phyloP scores from a whole-genome alignment of 2,113 vertebrate species.

The Macroglossus sobrinus region DNA sequence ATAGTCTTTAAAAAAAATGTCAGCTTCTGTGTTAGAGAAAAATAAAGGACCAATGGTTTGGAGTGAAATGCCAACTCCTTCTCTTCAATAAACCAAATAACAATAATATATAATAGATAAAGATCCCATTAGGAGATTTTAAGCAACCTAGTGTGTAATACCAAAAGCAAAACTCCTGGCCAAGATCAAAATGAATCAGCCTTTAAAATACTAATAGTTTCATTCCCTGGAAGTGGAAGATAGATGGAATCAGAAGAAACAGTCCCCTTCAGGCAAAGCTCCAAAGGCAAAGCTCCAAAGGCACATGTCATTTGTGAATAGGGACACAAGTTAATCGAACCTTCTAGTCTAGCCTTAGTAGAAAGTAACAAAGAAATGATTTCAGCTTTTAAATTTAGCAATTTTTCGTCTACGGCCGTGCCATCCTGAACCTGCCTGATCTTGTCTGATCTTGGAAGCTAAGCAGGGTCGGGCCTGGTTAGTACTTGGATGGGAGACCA shows the following conservation, averaged over 20 bases:
- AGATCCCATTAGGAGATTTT: neutral
- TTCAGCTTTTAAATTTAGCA: conserved; percentile 24
- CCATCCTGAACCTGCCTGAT: no score
- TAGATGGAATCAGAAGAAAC: neutral
- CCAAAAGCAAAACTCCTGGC: neutral
- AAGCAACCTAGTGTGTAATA: neutral
- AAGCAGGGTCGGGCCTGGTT: no score
- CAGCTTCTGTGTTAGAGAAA: neutral
- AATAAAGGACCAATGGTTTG: neutral
- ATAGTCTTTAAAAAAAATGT: neutral
- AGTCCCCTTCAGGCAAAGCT: neutral
- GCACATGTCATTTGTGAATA: neutral
- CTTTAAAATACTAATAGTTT: neutral
- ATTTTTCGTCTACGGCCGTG: neutral
- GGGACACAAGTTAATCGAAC: neutral
- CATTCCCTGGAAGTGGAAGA: neutral
- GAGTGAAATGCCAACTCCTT: neutral
- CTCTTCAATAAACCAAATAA: conserved; percentile 15
- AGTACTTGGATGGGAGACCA: no score
- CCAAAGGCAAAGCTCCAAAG: neutral
- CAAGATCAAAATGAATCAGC: neutral
- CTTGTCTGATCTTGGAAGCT: no score
- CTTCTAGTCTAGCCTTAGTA: neutral
- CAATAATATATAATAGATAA: neutral
- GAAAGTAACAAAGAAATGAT: neutral